Evolutionary conservation across 92 coral and sea anemone species (phyloP), one percentile per base, ranked within the genome.

Genomic region (Porites rus): DNA sequence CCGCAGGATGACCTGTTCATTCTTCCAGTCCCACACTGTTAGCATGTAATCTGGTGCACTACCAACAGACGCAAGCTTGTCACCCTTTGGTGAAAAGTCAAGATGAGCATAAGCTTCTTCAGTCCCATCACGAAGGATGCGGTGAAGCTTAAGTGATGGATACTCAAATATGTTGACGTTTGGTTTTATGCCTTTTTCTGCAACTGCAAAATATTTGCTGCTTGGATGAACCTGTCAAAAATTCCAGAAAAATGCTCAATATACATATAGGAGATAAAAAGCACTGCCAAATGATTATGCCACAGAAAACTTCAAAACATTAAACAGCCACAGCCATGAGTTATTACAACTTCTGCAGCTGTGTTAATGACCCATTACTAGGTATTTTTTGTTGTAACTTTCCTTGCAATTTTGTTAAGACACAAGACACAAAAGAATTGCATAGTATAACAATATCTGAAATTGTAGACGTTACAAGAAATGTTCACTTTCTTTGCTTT

Each of bases 1-100:
- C 54, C 99, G 83, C 67, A 97, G 69, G 28, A 95, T 88, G 65
- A 97, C 88, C 75, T 89, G 94, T 78, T 97, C 99, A 65, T 95
- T 95, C 75, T 86, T 97, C 99, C 99, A 97, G 88, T 97, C 98
- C 99, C 99, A 97, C 4, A 95, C 94, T 10, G 99, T 97, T 76
- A 97, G 77, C 99, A 97, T 97, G 80, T 78, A 97, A 62, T 97
- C 99, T 67, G 99, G 99, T 16, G 96, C 88, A 76, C 98, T 92
- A 60, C 99, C 99, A 1, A 97, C 97, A n/a, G 99, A 97, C 0
- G 99, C 98, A 64, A 97, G 94, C 80, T 88, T 93, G 46, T 90
- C 92, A 6, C 99, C 99, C 74, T 93, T 91, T 14, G 99, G 94
- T 10, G 98, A 95, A 88, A 97, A 97, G 89, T 97, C 98, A 52